Conservation (phyloP, 2,113 vertebrate species). For the Bubo bubo region DNA sequence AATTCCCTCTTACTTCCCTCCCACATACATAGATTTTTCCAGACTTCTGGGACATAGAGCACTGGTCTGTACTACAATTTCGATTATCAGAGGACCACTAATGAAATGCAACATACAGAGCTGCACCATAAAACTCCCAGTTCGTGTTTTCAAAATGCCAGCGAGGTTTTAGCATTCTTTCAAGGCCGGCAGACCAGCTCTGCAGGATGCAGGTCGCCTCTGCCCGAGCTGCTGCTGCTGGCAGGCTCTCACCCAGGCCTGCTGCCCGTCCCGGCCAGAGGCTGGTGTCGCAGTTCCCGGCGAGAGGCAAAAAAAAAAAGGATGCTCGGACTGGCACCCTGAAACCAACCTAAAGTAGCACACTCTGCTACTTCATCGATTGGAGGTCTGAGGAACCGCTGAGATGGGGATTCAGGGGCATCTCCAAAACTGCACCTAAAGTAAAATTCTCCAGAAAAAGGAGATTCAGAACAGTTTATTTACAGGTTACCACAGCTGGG, state of each 20-base stretch:
- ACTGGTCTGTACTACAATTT: neutral
- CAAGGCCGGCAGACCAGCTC: neutral
- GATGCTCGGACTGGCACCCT: neutral
- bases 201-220: neutral
- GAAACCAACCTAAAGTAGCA: neutral
- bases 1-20: neutral
- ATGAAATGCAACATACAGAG: neutral
- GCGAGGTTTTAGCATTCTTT: neutral
- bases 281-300: neutral
- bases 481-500: neutral
- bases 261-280: neutral
- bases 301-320: neutral
- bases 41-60: neutral
- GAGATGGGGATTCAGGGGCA: neutral
- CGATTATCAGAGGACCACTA: neutral
- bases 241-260: neutral
- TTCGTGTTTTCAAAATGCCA: accelerated
- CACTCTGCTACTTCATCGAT: neutral
- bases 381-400: neutral
- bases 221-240: neutral
- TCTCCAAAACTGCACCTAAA: neutral
- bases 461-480: neutral
- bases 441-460: neutral
- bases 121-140: neutral
- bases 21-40: neutral